Conservation (phyloP, 1,140 invertebrate species). For the Drosophila nigromelanica region DNA sequence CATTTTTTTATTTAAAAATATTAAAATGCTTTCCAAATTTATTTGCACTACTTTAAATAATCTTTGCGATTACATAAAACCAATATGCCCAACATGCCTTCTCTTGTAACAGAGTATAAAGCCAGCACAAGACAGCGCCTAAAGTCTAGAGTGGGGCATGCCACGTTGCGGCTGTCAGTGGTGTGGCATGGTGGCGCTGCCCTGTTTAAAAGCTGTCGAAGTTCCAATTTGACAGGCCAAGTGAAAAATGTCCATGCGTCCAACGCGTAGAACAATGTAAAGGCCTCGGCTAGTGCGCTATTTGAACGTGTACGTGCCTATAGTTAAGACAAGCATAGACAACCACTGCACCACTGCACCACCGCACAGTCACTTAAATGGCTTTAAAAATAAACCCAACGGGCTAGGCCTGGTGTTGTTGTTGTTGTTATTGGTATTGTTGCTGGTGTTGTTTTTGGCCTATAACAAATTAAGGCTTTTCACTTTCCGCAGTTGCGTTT, state of each 20-base stretch:
- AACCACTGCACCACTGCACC: conserved; percentile 1
- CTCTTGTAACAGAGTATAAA: neutral
- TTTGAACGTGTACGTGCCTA: conserved; percentile 56
- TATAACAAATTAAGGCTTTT: conserved; percentile 73
- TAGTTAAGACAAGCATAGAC: conserved; percentile 32
- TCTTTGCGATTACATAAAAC: neutral
- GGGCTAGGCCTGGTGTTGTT: conserved; percentile 6
- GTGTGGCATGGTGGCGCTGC: conserved; percentile 32
- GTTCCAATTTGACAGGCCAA: conserved; percentile 59
- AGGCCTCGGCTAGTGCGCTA: conserved; percentile 17
- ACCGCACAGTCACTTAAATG: conserved; percentile 63
- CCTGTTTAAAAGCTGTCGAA: conserved; percentile 59
- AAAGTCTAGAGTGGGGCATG: conserved; percentile 10
- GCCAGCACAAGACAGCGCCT: neutral
- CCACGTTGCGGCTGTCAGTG: conserved; percentile 23
- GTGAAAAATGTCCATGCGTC: conserved; percentile 63
- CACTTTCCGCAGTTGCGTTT: conserved; percentile 58
- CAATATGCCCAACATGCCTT: neutral
- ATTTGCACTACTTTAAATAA: neutral
- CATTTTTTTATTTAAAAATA: too few relatives aligned
- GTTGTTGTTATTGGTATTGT: conserved; percentile 34
- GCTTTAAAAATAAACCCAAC: conserved; percentile 73
- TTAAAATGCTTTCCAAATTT: too few relatives aligned
- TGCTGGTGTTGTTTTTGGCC: conserved; percentile 24
- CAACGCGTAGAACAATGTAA: conserved; percentile 59